Conservation (phyloP, 2,113 vertebrate species). For the Oncorhynchus mykiss region DNA sequence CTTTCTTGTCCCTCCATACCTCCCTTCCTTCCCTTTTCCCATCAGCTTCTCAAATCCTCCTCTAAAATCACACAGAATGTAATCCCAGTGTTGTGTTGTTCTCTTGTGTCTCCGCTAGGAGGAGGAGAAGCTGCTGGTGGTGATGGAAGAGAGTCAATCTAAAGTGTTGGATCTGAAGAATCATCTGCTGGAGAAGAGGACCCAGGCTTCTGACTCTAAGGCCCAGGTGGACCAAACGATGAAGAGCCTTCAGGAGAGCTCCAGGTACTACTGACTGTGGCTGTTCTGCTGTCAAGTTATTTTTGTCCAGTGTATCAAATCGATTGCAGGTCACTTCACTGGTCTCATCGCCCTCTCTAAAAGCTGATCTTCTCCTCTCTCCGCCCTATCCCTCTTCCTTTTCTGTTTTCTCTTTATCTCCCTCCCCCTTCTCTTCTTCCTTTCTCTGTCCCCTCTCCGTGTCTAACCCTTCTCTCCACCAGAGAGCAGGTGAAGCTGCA, state of each 20-base stretch:
- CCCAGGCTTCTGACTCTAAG: constrained; percentile 68
- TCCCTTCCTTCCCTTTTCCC: too few species aligned
- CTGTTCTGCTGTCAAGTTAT: too few species aligned
- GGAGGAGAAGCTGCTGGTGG: constrained; percentile 74
- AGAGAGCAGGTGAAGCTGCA: constrained; percentile 83
- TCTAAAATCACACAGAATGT: neutral
- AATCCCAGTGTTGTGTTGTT: neutral
- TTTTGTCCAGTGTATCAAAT: too few species aligned
- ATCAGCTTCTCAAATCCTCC: neutral
- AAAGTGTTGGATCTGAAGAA: constrained; percentile 74
- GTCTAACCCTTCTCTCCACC: neutral
- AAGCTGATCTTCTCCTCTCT: too few species aligned
- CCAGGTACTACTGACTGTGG: constrained; percentile 69
- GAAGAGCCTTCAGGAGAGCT: constrained; percentile 68
- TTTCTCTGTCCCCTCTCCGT: neutral
- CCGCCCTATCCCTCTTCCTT: neutral
- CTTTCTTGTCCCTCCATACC: neutral
- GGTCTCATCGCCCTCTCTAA: too few species aligned
- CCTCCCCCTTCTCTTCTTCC: neutral
- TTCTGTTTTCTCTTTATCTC: neutral
- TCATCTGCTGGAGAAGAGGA: constrained; percentile 69
- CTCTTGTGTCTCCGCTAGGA: constrained; percentile 61
- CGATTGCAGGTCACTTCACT: too few species aligned
- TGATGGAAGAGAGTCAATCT: constrained; percentile 71
- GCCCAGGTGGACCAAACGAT: constrained; percentile 77